Percentiles rank a stretch among this genome's conserved stretches.
Evolutionary conservation across 2,797 vertebrate species (phyloP).

Genomic region (Peromyscus aztecus): DNA sequence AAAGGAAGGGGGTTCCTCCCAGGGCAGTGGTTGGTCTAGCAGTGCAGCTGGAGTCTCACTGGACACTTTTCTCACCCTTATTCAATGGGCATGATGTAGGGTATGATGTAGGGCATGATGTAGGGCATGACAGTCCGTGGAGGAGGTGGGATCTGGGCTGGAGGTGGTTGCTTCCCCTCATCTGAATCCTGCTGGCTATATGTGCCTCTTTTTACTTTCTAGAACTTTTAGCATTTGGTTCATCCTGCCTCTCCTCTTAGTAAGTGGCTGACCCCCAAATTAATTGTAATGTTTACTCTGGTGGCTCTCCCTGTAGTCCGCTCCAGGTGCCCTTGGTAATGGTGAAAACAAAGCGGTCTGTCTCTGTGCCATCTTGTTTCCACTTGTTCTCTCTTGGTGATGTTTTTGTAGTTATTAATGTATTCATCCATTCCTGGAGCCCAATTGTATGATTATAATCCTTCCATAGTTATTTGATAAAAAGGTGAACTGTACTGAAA

Average conservation of each 20-base stretch:
- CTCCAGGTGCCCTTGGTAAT: not conserved
- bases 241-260: not conserved
- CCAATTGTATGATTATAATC: not conserved
- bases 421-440: conserved; percentile 1
- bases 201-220: not conserved
- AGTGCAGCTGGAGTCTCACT: too few relatives aligned
- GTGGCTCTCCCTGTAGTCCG: not conserved
- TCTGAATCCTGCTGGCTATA: not conserved
- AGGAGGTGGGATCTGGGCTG: not conserved
- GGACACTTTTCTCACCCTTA: rapidly evolving
- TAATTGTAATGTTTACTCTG: conserved; percentile 37
- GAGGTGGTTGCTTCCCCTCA: not conserved
- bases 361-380: not conserved
- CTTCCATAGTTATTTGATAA: conserved; percentile 3
- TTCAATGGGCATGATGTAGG: not conserved
- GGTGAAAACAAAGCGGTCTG: not conserved
- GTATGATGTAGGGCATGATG: not conserved
- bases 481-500: not conserved
- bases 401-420: not conserved
- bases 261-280: not conserved
- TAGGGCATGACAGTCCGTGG: not conserved
- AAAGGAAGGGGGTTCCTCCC: not conserved
- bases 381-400: not conserved
- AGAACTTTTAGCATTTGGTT: not conserved
- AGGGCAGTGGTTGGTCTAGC: too few relatives aligned